Conservation (phyloP, 2,113 vertebrate species). For the Caretta caretta region DNA sequence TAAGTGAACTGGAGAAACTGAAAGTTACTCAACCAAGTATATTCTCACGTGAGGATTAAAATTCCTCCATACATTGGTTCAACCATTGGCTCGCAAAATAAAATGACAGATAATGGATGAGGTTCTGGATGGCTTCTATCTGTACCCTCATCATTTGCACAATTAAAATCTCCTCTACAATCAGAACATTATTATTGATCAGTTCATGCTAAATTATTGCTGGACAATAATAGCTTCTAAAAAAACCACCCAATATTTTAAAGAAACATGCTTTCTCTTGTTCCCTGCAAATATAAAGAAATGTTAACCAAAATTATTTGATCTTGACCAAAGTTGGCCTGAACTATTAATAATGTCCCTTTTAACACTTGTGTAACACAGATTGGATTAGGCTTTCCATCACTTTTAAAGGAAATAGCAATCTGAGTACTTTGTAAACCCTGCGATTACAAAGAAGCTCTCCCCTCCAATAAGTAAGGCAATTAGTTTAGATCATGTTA, state of each 20-base stretch:
- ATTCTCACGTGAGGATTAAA: background rate
- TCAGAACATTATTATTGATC: background rate
- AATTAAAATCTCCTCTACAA: background rate
- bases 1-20: background rate
- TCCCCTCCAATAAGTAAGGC: background rate
- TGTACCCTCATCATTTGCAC: background rate
- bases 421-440: background rate
- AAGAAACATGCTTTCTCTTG: background rate
- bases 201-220: background rate
- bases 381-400: background rate
- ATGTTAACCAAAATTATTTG: accelerated
- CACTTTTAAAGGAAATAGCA: background rate
- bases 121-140: background rate
- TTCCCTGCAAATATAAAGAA: background rate
- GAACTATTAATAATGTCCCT: background rate
- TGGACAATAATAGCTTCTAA: background rate
- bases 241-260: background rate
- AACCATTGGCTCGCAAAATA: background rate
- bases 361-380: background rate
- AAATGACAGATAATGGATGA: background rate
- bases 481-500: background rate
- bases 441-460: too few species aligned
- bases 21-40: background rate
- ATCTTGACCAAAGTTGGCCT: background rate
- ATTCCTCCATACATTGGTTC: background rate